Evolutionary conservation across 1,140 invertebrate genomes (phyloP), one percentile per base, ranked within the genome.

Genomic region (Lamellibrachia luymesi): DNA sequence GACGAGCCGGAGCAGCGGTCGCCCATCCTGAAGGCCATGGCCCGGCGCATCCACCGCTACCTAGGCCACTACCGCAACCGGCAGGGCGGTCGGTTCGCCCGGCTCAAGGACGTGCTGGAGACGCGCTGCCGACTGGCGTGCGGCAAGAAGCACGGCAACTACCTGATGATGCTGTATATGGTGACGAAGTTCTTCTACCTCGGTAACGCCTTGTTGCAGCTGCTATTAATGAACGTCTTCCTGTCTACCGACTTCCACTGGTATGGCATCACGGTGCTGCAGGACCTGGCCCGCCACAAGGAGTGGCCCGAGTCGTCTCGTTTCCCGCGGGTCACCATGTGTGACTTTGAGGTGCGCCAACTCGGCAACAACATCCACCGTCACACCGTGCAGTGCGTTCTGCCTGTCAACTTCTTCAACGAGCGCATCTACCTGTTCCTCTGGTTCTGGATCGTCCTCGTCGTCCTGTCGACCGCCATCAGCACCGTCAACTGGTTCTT

Each of bases 381-480:
- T 13, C 95, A 96, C 92, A 96, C 95, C n/a, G 96, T 96, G n/a
- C 95, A 96, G 92, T 96, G 96, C 93, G 96, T 97, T 4, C 95
- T 97, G 2, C 97, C 97, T 91, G 96, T 97, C 93, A 97, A 97
- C 93, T 95, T 97, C 38, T 97, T 97, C 95, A 97, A 97, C 94
- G 96, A 97, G 94, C 97, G 97, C 94, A 97, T 97, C 90, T 97
- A 97, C 94, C 95, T 97, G 51, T 96, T 97, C 94, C 94, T 97
- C 89, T 97, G 97, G 96, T 97, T 97, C 94, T 97, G 97, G 97
- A 92, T 96, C 90, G 93, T 95, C 50, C 93, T 96, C 93, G 92
- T 96, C 89, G 94, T 92, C 94, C n/a, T 92, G 27, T 56, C 56
- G 22, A 94, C 56, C 38, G 22, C 80, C 80, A 80, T 90, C 94